phyloP scores from a whole-genome alignment of 64 coral and sea anemone genomes.

The Stylophora pistillata region DNA sequence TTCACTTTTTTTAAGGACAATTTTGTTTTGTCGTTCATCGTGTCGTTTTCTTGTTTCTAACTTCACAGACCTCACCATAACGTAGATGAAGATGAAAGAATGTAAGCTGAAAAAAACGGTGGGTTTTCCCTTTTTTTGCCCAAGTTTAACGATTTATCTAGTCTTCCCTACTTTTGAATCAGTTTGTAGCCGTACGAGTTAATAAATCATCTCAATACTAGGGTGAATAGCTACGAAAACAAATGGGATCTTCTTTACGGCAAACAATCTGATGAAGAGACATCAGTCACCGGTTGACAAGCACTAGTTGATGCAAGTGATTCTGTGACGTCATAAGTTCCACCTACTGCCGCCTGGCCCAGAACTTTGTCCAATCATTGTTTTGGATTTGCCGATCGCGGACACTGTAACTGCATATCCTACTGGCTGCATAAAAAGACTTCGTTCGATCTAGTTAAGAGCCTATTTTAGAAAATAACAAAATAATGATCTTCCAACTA shows the following conservation, averaged over 20 bases:
- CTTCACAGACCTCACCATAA: neutral
- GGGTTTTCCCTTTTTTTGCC: neutral
- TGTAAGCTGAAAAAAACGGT: neutral
- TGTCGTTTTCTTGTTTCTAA: neutral
- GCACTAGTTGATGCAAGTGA: slow-evolving; percentile 23
- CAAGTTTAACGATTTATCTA: neutral
- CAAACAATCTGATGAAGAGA: slow-evolving; percentile 11
- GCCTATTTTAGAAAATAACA: slow-evolving; percentile 6
- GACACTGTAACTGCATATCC: neutral
- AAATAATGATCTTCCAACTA: slow-evolving; percentile 1
- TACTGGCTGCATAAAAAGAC: neutral
- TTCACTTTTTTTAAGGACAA: no score
- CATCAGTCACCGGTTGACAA: slow-evolving; percentile 27
- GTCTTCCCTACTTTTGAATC: slow-evolving; percentile 6
- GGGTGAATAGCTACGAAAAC: neutral
- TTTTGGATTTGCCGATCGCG: neutral
- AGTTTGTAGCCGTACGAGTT: slow-evolving; percentile 4
- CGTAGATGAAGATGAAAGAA: neutral
- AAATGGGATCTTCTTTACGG: slow-evolving; percentile 6
- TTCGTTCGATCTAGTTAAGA: neutral
- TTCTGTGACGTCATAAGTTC: slow-evolving; percentile 25
- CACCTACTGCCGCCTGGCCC: neutral
- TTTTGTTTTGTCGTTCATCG: neutral
- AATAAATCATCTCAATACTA: slow-evolving; percentile 18
- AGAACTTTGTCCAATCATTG: slow-evolving; percentile 2